A percentile compares a stretch with the other conserved stretches of the same genome.
Conservation (phyloP, 2,113 vertebrate species). For the Microcebus griseorufus region DNA sequence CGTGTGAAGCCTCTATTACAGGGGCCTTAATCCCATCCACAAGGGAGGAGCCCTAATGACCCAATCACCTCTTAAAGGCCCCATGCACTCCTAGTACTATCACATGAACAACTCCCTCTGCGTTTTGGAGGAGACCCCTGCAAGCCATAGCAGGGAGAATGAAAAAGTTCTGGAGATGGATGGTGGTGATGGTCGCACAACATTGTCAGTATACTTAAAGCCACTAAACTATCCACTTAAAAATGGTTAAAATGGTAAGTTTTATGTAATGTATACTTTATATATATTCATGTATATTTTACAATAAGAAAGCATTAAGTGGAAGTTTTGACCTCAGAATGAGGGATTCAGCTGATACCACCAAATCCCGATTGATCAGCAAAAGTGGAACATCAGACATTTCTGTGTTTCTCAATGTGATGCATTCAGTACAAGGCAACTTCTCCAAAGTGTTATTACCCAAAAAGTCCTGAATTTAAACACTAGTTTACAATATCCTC, state of each 20-base stretch:
- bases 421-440: neutral
- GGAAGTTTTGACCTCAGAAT: neutral
- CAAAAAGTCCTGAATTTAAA: neutral
- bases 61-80: neutral
- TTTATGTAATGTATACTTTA: neutral
- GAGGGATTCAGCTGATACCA: neutral
- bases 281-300: neutral
- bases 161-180: neutral
- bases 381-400: neutral
- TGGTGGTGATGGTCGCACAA: accelerated
- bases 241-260: neutral
- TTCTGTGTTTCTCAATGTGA: neutral
- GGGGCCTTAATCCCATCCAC: neutral
- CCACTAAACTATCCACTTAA: neutral
- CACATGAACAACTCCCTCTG: too few species aligned
- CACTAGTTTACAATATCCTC: neutral
- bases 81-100: neutral
- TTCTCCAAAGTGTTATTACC: neutral
- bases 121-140: neutral
- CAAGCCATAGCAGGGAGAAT: neutral
- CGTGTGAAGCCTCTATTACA: neutral
- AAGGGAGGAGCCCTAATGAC: neutral
- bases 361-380: neutral
- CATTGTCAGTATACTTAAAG: neutral
- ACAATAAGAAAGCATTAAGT: neutral